Conservation (phyloP, 2,797 vertebrate genomes). For the Odontamblyopus lacepedii region DNA sequence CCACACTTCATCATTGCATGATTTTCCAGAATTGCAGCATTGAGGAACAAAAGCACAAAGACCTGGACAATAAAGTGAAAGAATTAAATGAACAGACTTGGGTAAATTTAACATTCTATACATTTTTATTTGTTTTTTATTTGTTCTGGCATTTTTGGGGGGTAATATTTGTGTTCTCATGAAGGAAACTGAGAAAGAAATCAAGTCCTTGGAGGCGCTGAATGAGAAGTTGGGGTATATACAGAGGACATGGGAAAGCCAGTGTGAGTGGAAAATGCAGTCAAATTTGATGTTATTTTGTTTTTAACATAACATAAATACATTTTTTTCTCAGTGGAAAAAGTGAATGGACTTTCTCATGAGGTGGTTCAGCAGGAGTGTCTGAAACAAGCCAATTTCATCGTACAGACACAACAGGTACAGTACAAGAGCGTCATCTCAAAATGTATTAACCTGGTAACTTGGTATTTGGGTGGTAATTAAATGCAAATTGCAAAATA, state of each 20-base stretch:
- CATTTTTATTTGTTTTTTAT: not conserved
- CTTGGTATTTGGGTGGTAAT: too few relatives aligned
- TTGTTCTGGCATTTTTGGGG: not conserved
- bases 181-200: conserved; percentile 44
- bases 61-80: conserved; percentile 36
- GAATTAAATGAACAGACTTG: conserved; percentile 22
- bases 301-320: not conserved
- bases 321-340: conserved; percentile 34
- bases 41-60: conserved; percentile 15
- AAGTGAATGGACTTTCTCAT: conserved; percentile 13
- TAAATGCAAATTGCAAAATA: too few relatives aligned
- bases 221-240: conserved; percentile 40
- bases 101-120: conserved; percentile 39
- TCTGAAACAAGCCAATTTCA: not conserved
- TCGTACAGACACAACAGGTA: conserved; percentile 46
- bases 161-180: not conserved
- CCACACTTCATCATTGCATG: not conserved
- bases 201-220: conserved; percentile 35
- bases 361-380: conserved; percentile 26
- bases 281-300: not conserved
- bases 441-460: too few relatives aligned
- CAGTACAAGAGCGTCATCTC: not conserved
- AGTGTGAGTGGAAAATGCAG: conserved; percentile 21
- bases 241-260: conserved; percentile 27
- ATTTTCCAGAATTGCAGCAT: not conserved